Percentiles rank a stretch among this genome's conserved stretches.
phyloP scores from a whole-genome alignment of 2,888 invertebrate genomes.

The Lycocerus yunnanus region DNA sequence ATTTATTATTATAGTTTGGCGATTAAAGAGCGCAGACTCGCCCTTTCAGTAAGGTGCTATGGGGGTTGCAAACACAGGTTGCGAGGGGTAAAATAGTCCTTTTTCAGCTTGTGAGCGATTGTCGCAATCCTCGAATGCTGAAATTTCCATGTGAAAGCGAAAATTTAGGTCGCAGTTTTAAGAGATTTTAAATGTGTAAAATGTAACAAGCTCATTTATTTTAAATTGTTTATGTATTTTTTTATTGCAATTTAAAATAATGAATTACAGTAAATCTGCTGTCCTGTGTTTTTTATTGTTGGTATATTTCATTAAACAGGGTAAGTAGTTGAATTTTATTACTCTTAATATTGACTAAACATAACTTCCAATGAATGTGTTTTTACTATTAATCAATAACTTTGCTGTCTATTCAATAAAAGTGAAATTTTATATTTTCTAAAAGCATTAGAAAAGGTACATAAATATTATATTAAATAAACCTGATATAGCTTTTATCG shows the following conservation, averaged over 20 bases:
- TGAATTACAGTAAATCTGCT: constrained; percentile 31
- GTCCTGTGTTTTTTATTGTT: constrained; percentile 37
- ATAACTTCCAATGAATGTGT: constrained; percentile 23
- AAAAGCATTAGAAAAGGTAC: constrained; percentile 19
- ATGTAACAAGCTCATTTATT: constrained; percentile 16
- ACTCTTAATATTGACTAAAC: constrained; percentile 23
- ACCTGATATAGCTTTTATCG: constrained; percentile 4
- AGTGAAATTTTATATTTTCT: constrained; percentile 29
- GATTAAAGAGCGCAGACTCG: constrained; percentile 21
- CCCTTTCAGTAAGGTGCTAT: constrained; percentile 30
- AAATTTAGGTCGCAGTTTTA: constrained; percentile 16
- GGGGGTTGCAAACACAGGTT: constrained; percentile 37
- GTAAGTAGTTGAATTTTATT: constrained; percentile 30
- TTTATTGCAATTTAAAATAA: constrained; percentile 22
- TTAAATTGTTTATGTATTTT: constrained; percentile 19
- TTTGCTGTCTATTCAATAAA: constrained; percentile 25
- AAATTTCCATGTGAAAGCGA: constrained; percentile 28
- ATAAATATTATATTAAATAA: constrained; percentile 20
- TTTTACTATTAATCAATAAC: constrained; percentile 29
- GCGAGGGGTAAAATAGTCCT: constrained; percentile 38
- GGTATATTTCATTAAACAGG: constrained; percentile 35
- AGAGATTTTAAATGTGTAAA: constrained; percentile 8
- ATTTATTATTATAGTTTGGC: not conserved
- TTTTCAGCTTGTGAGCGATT: constrained; percentile 26
- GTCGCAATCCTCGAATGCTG: constrained; percentile 14